A percentile compares a stretch with the other conserved stretches of the same genome.
These are phyloP conservation scores for Cataglyphis albicans DNA, from an alignment of 2,888 invertebrate species.

Conservation along the genomic window DNA sequence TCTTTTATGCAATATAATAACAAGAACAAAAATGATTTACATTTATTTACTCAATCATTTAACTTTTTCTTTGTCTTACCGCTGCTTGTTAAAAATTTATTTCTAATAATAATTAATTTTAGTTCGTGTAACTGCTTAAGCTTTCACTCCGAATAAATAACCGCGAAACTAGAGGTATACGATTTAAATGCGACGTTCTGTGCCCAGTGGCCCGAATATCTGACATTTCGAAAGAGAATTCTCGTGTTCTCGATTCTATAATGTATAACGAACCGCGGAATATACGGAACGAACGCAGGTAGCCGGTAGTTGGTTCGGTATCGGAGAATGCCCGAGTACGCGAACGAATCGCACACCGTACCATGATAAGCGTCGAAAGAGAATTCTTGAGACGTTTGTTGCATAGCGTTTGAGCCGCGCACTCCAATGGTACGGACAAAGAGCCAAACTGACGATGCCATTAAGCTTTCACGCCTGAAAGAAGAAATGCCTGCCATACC, in stretches of 20 bases:
- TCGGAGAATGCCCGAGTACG: constrained; percentile 25
- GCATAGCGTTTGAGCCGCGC: constrained; percentile 2
- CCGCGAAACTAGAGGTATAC: constrained; percentile 40
- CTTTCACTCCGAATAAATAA: constrained; percentile 13
- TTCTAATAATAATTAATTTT: constrained; percentile 16
- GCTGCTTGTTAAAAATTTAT: background rate
- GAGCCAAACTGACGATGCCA: constrained; percentile 12
- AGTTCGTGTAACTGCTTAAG: background rate
- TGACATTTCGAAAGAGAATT: constrained; percentile 42
- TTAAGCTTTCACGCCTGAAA: constrained; percentile 51
- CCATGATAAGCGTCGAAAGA: constrained; percentile 39
- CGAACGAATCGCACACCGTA: constrained; percentile 26
- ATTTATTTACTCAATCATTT: background rate
- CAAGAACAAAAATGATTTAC: background rate
- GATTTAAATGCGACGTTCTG: constrained; percentile 52
- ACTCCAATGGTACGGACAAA: constrained; percentile 22
- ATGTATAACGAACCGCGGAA: constrained; percentile 46
- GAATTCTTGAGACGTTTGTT: constrained; percentile 51
- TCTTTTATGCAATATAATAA: background rate
- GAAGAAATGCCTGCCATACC: background rate
- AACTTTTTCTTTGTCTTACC: background rate
- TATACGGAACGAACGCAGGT: constrained; percentile 34
- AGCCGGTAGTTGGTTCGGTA: constrained; percentile 5
- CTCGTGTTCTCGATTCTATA: constrained; percentile 39
- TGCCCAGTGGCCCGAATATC: background rate